Evolutionary conservation across 2,888 invertebrate species (phyloP), one percentile per base, ranked within the genome.

Genomic region (Tigriopus californicus): DNA sequence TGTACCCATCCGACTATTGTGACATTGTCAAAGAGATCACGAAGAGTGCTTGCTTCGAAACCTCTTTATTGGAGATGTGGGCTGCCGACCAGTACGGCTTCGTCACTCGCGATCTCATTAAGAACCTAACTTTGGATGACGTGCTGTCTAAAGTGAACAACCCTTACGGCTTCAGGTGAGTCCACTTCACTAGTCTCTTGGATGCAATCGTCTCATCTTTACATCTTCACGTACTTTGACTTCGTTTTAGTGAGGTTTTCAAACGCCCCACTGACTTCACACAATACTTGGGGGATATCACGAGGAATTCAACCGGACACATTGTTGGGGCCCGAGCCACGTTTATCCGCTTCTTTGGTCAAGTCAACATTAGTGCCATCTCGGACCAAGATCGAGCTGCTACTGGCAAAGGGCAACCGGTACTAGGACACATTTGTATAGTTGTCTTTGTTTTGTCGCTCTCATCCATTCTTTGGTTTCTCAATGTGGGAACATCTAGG

Each of bases 21-120:
- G n/a, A 22, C 18, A 22, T 56, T 12, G 41, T 56, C 42, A 24
- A 56, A 10, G 56, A 56, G 13, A 13, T 56, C 41, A 56, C 56
- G 56, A 56, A 58, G 53, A 56, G 48, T 15, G 60, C 60, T n/a
- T 85, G 85, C 67, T 75, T 79, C 60, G 74, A 79, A 62, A 70
- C 76, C 64, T 83, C 79, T 68, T 73, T 84, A 62, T 70, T 83
- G 62, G 83, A 84, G 67, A 70, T 85, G 63, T 85, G 83, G 83
- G 74, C 77, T 48, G 81, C 76, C 67, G 73, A 81, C 67, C 69
- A 71, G 60, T 70, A 72, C 41, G 64, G 71, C 62, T 76, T 84
- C 59, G 68, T 68, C 25, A 73, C 72, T 33, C 33, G 33, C 33
- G 33, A 33, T 33, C 33, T 33, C 3, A 33, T 33, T 33, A 33